Evolutionary conservation across 1,140 invertebrate genomes (phyloP), one percentile per base, ranked within the genome.

Genomic region (Eciton burchellii): DNA sequence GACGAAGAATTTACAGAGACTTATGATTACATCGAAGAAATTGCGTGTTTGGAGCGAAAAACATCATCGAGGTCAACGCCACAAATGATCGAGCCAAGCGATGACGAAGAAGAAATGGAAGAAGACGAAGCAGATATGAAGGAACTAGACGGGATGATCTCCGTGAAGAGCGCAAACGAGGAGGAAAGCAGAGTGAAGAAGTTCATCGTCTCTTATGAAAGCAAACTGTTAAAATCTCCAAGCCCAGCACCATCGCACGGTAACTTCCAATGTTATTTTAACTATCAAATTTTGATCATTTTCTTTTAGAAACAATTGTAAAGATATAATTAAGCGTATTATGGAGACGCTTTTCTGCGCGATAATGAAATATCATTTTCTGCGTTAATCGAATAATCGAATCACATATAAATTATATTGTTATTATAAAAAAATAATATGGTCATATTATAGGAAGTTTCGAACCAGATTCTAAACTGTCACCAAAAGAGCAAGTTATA

Each of bases 401-500:
- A 45, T 65, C 52, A 60, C 14, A 71, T 63, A 16, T 45, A 19
- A 82, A 24, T n/a, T n/a, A 71, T 41, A 70, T 71, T 21, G 43
- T 84, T 87, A 54, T 68, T n/a, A n/a, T n/a, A n/a, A 56, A 81
- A 74, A 74, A 49, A 12, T 35, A 59, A 43, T 68, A 35, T 76
- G 65, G 14, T 77, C 86, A 57, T 74, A 90, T 92, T 93, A 29
- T 92, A 93, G 92, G 89, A 85, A 92, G 91, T 91, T 94, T 92
- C 87, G 93, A 94, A 91, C 88, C 92, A 79, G 92, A 94, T 84
- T 91, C 92, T 84, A 94, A 93, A 87, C 88, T 94, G 82, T 83
- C 90, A 26, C 90, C 92, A 73, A 91, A 93, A 91, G 92, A 93
- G 79, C 93, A 94, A 92, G 89, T 94, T 82, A 93, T 94, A 89